Evolutionary conservation across 2,113 vertebrate genomes (phyloP).

Genomic region (Entosphenus tridentatus): DNA sequence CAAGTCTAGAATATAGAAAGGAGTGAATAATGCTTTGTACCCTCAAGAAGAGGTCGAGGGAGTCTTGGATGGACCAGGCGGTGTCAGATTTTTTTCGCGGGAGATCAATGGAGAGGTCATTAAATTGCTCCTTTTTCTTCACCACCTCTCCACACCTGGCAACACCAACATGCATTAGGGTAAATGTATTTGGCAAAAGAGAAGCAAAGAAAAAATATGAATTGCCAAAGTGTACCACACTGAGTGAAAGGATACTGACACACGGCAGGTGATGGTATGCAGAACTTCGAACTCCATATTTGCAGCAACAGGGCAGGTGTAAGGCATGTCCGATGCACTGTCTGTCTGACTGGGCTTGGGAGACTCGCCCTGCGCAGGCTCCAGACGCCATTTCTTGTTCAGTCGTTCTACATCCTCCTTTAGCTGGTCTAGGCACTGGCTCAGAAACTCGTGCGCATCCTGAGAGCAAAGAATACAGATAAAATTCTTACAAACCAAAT

Average conservation of each 20-base stretch:
- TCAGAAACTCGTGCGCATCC: slow-evolving; percentile 74
- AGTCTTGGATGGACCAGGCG: slow-evolving; percentile 76
- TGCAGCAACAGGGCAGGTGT: slow-evolving; percentile 67
- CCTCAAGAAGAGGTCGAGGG: slow-evolving; percentile 88
- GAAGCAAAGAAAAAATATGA: not conserved
- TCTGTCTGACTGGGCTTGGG: no score
- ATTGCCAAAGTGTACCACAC: not conserved
- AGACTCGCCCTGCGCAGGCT: slow-evolving; percentile 14
- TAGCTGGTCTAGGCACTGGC: slow-evolving; percentile 89
- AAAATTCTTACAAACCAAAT: not conserved
- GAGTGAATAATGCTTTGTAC: slow-evolving; percentile 17
- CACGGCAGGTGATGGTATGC: slow-evolving; percentile 86
- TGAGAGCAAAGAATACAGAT: not conserved
- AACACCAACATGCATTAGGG: not conserved
- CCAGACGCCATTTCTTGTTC: slow-evolving; percentile 66
- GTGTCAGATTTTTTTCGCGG: slow-evolving; percentile 62
- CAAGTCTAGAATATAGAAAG: no score
- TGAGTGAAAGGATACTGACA: slow-evolving; percentile 24
- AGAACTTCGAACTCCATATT: slow-evolving; percentile 97
- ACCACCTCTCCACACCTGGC: slow-evolving; percentile 71
- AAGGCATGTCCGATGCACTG: slow-evolving; percentile 20
- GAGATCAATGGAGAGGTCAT: slow-evolving; percentile 86
- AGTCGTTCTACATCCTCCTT: slow-evolving; percentile 92
- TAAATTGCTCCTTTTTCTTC: slow-evolving; percentile 80
- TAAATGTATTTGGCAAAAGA: not conserved